phyloP scores from a whole-genome alignment of 2,797 vertebrate genomes.

The Darevskia nairensis region DNA sequence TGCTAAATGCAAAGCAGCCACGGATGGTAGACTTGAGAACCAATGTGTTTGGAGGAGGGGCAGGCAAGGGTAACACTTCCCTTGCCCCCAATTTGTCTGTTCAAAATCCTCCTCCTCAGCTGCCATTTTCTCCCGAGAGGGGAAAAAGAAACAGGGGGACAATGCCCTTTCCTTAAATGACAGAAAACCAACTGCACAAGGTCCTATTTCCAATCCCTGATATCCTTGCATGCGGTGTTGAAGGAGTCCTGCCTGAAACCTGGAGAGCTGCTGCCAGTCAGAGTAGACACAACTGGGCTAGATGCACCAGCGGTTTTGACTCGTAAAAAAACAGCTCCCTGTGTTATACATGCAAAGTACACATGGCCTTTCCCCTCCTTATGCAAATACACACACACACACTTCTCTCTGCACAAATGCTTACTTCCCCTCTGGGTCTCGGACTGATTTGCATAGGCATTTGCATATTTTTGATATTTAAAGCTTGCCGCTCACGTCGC shows the following conservation, averaged over 20 bases:
- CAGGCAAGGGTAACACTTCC: too few relatives aligned
- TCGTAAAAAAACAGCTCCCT: not conserved
- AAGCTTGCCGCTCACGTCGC: not conserved
- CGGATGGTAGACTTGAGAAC: not conserved
- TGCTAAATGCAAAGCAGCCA: not conserved
- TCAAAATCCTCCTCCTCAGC: not conserved
- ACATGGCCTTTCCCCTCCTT: too few relatives aligned
- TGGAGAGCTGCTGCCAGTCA: not conserved
- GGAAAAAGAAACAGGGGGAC: not conserved
- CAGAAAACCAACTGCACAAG: not conserved
- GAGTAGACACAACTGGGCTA: not conserved
- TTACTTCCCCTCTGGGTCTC: not conserved
- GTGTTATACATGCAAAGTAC: not conserved
- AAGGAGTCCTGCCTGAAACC: too few relatives aligned
- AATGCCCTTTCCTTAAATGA: not conserved
- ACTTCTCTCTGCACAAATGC: not conserved
- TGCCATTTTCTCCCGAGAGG: not conserved
- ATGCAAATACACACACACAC: not conserved
- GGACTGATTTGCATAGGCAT: not conserved
- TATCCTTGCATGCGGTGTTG: not conserved
- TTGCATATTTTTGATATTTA: conserved; percentile 16
- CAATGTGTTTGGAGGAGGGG: not conserved
- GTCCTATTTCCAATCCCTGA: too few relatives aligned
- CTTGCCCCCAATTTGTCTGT: not conserved
- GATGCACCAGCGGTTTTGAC: not conserved